phyloP scores from a whole-genome alignment of 2,888 invertebrate genomes.

The Anaspis maculata region DNA sequence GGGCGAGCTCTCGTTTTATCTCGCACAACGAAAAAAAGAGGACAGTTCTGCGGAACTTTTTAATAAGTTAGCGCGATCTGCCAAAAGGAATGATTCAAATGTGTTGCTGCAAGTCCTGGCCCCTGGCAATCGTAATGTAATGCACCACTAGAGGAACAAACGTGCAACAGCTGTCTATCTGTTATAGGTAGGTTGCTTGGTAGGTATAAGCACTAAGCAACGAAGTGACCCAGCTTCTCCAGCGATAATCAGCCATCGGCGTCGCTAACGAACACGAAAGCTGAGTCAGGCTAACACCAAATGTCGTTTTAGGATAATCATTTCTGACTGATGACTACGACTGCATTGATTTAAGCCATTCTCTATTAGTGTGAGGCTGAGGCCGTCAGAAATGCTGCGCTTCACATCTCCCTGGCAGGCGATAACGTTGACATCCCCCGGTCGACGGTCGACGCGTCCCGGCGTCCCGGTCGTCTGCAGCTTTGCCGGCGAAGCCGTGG shows the following conservation, averaged over 20 bases:
- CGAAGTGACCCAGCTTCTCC: conserved; percentile 9
- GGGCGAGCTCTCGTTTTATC: conserved; percentile 28
- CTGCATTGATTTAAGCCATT: conserved; percentile 35
- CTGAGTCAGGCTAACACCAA: conserved; percentile 33
- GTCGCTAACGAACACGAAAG: conserved; percentile 33
- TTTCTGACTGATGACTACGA: conserved; percentile 34
- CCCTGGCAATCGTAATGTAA: conserved; percentile 7
- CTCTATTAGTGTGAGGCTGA: conserved; percentile 31
- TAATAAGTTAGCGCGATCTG: conserved; percentile 13
- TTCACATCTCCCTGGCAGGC: conserved; percentile 13
- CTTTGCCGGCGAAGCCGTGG: conserved; percentile 3
- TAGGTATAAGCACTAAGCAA: too few species aligned
- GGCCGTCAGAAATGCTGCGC: conserved; percentile 20
- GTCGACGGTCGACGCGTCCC: not conserved
- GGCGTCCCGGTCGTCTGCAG: too few species aligned
- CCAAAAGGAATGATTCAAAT: conserved; percentile 4
- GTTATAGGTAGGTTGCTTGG: conserved; percentile 6
- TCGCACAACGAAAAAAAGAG: conserved; percentile 17
- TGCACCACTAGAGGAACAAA: too few species aligned
- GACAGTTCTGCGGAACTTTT: conserved; percentile 10
- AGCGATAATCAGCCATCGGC: conserved; percentile 10
- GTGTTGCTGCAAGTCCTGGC: conserved; percentile 5
- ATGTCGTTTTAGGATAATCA: conserved; percentile 35
- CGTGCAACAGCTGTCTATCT: conserved; percentile 12
- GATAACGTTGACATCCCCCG: conserved; percentile 13